These are phyloP conservation scores for Nymphalis io DNA, from an alignment of 1,140 invertebrate genomes.

Conservation along the genomic window DNA sequence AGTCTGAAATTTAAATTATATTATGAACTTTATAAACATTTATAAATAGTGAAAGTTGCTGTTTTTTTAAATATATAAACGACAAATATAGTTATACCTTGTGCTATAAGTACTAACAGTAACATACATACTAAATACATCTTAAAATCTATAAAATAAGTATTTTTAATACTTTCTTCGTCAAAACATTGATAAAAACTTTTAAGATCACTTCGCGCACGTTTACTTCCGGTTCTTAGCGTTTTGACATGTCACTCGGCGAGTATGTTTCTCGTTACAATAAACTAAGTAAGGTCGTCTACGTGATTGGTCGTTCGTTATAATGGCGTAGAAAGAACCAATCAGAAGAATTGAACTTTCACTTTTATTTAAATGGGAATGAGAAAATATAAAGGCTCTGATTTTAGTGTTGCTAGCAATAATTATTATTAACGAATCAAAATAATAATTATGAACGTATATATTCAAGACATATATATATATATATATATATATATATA, in stretches of 20 bases:
- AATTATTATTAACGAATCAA: neutral
- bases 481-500: too few species aligned
- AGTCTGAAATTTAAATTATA: constrained; percentile 53
- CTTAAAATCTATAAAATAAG: constrained; percentile 31
- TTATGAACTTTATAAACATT: neutral
- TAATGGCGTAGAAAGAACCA: constrained; percentile 20
- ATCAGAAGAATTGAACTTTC: constrained; percentile 35
- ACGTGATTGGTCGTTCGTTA: constrained; percentile 35
- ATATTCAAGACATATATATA: too few species aligned
- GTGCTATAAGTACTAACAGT: constrained; percentile 42
- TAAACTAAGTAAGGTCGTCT: constrained; percentile 22
- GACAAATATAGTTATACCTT: constrained; percentile 45
- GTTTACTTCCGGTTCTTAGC: constrained; percentile 44
- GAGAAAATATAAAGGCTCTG: constrained; percentile 13
- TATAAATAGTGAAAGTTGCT: constrained; percentile 47
- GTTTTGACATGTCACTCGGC: constrained; percentile 44
- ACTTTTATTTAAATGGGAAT: constrained; percentile 36
- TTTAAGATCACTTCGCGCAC: constrained; percentile 40
- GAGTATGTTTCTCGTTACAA: constrained; percentile 18
- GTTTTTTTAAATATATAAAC: constrained; percentile 17
- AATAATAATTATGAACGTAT: too few species aligned
- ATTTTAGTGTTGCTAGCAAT: constrained; percentile 28
- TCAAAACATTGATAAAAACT: constrained; percentile 42
- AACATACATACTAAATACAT: constrained; percentile 45
- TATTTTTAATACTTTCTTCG: constrained; percentile 25